phyloP scores from a whole-genome alignment of 2,888 invertebrate genomes.

The Cyclophora punctaria region DNA sequence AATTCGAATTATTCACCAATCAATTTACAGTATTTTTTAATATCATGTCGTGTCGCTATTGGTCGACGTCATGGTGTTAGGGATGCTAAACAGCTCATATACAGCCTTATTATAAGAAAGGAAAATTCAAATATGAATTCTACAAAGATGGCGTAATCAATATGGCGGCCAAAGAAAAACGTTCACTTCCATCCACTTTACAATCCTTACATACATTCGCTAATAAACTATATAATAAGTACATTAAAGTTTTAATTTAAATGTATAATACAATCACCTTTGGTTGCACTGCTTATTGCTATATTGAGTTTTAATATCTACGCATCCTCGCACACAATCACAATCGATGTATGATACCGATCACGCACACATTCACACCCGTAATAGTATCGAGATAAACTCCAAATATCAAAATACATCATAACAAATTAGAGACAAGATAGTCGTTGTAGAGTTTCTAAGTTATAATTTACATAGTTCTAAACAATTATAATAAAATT shows the following conservation, averaged over 20 bases:
- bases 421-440: slow-evolving; percentile 49
- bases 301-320: slow-evolving; percentile 21
- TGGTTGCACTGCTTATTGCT: slow-evolving; percentile 59
- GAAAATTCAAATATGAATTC: too few species aligned
- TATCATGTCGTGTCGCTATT: too few species aligned
- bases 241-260: slow-evolving; percentile 19
- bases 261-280: slow-evolving; percentile 41
- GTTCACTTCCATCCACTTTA: slow-evolving; percentile 7
- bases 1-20: too few species aligned
- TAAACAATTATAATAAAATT: slow-evolving; percentile 27
- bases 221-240: slow-evolving; percentile 29
- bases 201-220: slow-evolving; percentile 19
- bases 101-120: too few species aligned
- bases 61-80: too few species aligned
- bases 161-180: background rate
- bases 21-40: too few species aligned
- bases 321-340: slow-evolving; percentile 7
- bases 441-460: slow-evolving; percentile 50
- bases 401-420: slow-evolving; percentile 56
- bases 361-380: slow-evolving; percentile 17
- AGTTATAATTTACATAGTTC: slow-evolving; percentile 30
- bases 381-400: slow-evolving; percentile 38
- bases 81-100: too few species aligned
- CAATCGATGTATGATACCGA: slow-evolving; percentile 9
- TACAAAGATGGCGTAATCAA: too few species aligned